These are phyloP conservation scores for Achlya flavicornis DNA, from an alignment of 2,888 invertebrate species.

Conservation along the genomic window DNA sequence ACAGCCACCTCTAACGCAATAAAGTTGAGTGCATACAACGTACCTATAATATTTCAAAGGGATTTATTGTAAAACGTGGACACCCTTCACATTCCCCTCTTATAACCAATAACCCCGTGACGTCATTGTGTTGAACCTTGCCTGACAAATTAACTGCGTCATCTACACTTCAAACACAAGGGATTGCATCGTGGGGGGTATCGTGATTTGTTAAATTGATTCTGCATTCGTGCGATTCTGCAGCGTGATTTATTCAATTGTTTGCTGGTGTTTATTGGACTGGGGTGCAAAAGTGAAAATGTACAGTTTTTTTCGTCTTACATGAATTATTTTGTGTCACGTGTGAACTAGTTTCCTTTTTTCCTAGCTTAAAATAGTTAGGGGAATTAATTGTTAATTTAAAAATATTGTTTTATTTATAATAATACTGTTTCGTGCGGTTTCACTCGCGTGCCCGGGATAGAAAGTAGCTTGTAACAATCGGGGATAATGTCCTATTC, in stretches of 20 bases:
- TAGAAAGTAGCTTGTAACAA: too few species aligned
- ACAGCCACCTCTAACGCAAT: too few species aligned
- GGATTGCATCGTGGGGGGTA: not conserved
- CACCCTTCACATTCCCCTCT: not conserved
- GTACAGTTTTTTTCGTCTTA: not conserved
- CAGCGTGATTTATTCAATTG: not conserved
- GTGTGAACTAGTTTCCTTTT: too few species aligned
- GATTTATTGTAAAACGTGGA: not conserved
- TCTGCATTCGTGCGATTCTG: not conserved
- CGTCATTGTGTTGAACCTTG: conserved; percentile 3
- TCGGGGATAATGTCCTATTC: too few species aligned
- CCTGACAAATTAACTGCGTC: conserved; percentile 5
- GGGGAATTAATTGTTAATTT: too few species aligned
- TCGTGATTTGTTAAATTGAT: conserved; percentile 8
- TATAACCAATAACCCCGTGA: not conserved
- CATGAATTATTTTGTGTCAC: too few species aligned
- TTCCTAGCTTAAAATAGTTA: too few species aligned
- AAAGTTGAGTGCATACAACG: too few species aligned
- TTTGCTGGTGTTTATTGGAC: too few species aligned
- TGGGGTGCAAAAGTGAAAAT: not conserved
- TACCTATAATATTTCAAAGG: not conserved
- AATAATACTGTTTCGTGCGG: too few species aligned
- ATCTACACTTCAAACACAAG: not conserved
- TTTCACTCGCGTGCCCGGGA: too few species aligned
- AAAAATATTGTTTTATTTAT: too few species aligned